Conservation (phyloP, 2,113 vertebrate species). For the Ptyas mucosa region DNA sequence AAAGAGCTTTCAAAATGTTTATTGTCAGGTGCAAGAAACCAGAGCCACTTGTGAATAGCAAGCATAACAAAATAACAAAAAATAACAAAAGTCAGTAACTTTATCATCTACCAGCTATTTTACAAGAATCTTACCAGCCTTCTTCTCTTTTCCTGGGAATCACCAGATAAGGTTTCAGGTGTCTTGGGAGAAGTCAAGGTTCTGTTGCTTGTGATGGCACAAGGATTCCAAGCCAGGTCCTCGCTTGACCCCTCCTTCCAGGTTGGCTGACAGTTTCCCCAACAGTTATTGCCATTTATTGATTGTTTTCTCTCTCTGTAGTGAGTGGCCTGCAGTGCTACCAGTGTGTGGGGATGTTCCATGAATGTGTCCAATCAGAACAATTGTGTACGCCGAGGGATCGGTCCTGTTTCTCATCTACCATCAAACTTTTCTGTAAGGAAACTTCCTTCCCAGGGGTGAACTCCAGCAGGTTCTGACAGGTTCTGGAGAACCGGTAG, state of each 20-base stretch:
- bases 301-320: background rate
- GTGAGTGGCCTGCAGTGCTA: background rate
- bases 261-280: background rate
- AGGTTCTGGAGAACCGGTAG: no score
- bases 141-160: background rate
- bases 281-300: background rate
- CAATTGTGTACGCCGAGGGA: background rate
- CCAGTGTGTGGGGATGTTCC: constrained; percentile 24
- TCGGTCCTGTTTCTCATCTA: constrained; percentile 14
- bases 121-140: background rate
- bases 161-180: background rate
- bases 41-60: background rate
- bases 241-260: background rate
- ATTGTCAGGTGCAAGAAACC: background rate
- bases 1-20: background rate
- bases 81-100: background rate
- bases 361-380: constrained; percentile 9
- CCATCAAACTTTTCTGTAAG: constrained; percentile 24
- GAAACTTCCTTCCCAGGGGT: no score
- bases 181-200: background rate
- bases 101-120: background rate
- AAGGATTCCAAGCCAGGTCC: background rate
- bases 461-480: no score
- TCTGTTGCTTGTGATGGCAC: background rate
- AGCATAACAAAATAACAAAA: no score